Evolutionary conservation across 2,113 vertebrate species (phyloP).

Genomic region (Tachysurus fulvidraco): DNA sequence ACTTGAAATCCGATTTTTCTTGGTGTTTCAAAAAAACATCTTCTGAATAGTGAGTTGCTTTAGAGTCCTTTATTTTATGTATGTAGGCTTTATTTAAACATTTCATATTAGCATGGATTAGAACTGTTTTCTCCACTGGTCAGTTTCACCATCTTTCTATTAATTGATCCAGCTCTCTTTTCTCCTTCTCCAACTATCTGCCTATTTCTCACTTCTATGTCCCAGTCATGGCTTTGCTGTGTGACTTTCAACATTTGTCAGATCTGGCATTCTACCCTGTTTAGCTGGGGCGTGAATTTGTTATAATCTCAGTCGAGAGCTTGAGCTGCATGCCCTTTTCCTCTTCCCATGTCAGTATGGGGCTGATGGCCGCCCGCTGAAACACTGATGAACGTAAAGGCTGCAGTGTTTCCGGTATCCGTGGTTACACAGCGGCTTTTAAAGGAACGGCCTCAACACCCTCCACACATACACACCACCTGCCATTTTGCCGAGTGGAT

Average conservation of each 20-base stretch:
- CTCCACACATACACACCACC: slow-evolving; percentile 43
- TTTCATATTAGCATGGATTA: background rate
- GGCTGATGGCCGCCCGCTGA: slow-evolving; percentile 39
- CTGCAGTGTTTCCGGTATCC: slow-evolving; percentile 76
- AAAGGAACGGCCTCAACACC: slow-evolving; percentile 7
- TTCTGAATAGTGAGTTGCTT: no score
- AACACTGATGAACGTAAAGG: slow-evolving; percentile 61
- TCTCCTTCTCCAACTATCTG: background rate
- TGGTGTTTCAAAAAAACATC: background rate
- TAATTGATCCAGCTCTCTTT: background rate
- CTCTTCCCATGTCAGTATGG: slow-evolving; percentile 54
- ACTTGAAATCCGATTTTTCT: background rate
- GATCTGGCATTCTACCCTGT: slow-evolving; percentile 64
- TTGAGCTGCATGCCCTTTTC: slow-evolving; percentile 65
- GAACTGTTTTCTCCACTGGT: background rate
- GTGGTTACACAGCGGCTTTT: slow-evolving; percentile 71
- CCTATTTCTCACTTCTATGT: slow-evolving; percentile 17
- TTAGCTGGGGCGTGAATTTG: slow-evolving; percentile 55
- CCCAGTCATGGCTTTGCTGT: slow-evolving; percentile 49
- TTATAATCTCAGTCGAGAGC: slow-evolving; percentile 71
- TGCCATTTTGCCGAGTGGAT: slow-evolving; percentile 65
- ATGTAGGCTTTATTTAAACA: background rate
- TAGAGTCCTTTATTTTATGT: no score
- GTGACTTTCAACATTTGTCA: slow-evolving; percentile 70
- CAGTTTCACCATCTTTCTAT: background rate